These are phyloP conservation scores for Volucella inanis DNA, from an alignment of 2,888 invertebrate genomes.

Conservation along the genomic window DNA sequence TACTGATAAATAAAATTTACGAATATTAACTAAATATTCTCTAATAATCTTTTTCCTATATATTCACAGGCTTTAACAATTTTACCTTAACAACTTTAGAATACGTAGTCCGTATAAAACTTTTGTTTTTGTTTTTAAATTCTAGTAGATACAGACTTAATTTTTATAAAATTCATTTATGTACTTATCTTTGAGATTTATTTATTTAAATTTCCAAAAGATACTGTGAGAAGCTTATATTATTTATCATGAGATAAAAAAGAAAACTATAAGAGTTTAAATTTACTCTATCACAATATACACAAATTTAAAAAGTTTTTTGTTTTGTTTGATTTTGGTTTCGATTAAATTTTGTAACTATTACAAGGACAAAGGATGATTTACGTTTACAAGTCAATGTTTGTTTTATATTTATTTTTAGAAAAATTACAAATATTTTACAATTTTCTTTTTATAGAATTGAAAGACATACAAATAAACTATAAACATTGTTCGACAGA, in stretches of 20 bases:
- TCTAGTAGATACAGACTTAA: conserved; percentile 24
- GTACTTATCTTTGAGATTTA: conserved; percentile 21
- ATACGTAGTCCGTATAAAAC: conserved; percentile 4
- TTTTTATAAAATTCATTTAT: conserved; percentile 40
- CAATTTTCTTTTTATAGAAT: background rate
- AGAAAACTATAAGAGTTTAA: conserved; percentile 67
- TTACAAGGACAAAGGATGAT: conserved; percentile 42
- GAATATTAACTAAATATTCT: too few species aligned
- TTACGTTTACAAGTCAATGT: background rate
- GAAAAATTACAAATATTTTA: conserved; percentile 12
- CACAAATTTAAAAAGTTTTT: conserved; percentile 47
- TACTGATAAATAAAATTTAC: too few species aligned
- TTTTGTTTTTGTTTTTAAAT: conserved; percentile 13
- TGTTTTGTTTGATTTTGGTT: conserved; percentile 46
- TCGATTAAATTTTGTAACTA: conserved; percentile 2
- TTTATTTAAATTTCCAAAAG: conserved; percentile 21
- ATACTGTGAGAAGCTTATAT: conserved; percentile 61
- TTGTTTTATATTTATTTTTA: background rate
- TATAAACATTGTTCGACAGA: too few species aligned
- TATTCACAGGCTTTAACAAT: background rate
- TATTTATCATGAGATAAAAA: conserved; percentile 53
- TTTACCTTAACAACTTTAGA: conserved; percentile 8
- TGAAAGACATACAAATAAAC: too few species aligned
- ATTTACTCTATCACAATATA: conserved; percentile 67
- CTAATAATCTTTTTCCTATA: too few species aligned